phyloP scores from a whole-genome alignment of 1,140 invertebrate species.

The Calliphora vicina region DNA sequence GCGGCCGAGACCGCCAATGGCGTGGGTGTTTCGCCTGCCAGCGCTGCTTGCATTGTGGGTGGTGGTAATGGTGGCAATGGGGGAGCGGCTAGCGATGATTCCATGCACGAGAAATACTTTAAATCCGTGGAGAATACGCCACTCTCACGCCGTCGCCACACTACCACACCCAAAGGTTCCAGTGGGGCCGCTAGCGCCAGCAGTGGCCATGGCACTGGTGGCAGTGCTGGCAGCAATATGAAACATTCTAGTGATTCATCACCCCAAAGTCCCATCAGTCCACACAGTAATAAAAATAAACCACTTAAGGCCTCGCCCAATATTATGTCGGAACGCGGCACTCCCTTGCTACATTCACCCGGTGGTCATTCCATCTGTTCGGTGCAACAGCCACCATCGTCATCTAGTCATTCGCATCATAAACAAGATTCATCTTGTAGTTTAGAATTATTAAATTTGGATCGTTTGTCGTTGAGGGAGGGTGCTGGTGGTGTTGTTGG shows the following conservation, averaged over 20 bases:
- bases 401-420: slow-evolving; percentile 42
- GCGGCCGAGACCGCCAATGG: slow-evolving; percentile 60
- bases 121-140: slow-evolving; percentile 71
- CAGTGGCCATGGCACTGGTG: slow-evolving; percentile 47
- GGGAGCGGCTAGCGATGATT: slow-evolving; percentile 72
- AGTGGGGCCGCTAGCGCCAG: slow-evolving; percentile 39
- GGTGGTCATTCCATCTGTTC: slow-evolving; percentile 37
- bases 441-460: slow-evolving; percentile 53
- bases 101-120: slow-evolving; percentile 84
- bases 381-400: background rate
- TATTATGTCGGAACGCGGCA: background rate
- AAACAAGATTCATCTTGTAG: slow-evolving; percentile 50
- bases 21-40: slow-evolving; percentile 42
- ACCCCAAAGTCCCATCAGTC: slow-evolving; percentile 62
- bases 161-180: slow-evolving; percentile 51
- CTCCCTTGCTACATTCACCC: slow-evolving; percentile 35
- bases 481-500: slow-evolving; percentile 32
- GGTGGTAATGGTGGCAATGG: slow-evolving; percentile 46
- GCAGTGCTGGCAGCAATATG: slow-evolving; percentile 57
- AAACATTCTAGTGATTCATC: slow-evolving; percentile 62
- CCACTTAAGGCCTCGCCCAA: slow-evolving; percentile 31
- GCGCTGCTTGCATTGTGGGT: slow-evolving; percentile 4
- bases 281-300: slow-evolving; percentile 42
- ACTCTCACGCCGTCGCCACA: slow-evolving; percentile 65
- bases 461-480: slow-evolving; percentile 48